These are phyloP conservation scores for Belonocnema kinseyi DNA, from an alignment of 1,140 invertebrate genomes.

Conservation along the genomic window DNA sequence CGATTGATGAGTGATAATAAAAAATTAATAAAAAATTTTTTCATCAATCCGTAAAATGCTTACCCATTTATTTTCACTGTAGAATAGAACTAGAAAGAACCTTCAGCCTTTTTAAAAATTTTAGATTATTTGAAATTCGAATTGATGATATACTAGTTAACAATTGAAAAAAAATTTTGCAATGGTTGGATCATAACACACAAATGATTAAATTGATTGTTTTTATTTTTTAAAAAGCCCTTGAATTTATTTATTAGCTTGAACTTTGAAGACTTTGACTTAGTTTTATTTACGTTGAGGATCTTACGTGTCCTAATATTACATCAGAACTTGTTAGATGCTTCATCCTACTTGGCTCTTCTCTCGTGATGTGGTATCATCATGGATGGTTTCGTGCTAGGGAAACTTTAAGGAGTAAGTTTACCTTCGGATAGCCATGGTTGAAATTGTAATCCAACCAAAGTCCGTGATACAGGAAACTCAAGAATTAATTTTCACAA, in stretches of 20 bases:
- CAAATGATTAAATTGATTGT: too few species aligned
- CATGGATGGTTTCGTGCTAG: slow-evolving; percentile 46
- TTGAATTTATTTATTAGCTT: not conserved
- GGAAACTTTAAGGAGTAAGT: slow-evolving; percentile 54
- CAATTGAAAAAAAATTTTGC: too few species aligned
- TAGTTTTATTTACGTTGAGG: slow-evolving; percentile 2
- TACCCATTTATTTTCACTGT: too few species aligned
- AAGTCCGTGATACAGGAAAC: slow-evolving; percentile 36
- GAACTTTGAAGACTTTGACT: not conserved
- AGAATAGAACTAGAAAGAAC: accelerated
- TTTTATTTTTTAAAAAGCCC: not conserved
- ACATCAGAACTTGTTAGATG: slow-evolving; percentile 28
- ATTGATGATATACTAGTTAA: too few species aligned
- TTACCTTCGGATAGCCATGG: slow-evolving; percentile 40
- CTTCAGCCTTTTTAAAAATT: too few species aligned
- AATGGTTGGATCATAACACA: too few species aligned
- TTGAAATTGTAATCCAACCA: slow-evolving; percentile 39
- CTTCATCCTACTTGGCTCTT: slow-evolving; percentile 28
- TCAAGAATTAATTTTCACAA: slow-evolving; percentile 29
- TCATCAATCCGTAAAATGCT: too few species aligned
- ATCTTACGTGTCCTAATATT: slow-evolving; percentile 17
- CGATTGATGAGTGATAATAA: too few species aligned
- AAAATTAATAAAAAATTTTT: too few species aligned
- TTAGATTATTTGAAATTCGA: too few species aligned
- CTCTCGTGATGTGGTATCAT: slow-evolving; percentile 33